These are phyloP conservation scores for Ceratosolen solmsi DNA, from an alignment of 1,140 invertebrate species.

Conservation along the genomic window DNA sequence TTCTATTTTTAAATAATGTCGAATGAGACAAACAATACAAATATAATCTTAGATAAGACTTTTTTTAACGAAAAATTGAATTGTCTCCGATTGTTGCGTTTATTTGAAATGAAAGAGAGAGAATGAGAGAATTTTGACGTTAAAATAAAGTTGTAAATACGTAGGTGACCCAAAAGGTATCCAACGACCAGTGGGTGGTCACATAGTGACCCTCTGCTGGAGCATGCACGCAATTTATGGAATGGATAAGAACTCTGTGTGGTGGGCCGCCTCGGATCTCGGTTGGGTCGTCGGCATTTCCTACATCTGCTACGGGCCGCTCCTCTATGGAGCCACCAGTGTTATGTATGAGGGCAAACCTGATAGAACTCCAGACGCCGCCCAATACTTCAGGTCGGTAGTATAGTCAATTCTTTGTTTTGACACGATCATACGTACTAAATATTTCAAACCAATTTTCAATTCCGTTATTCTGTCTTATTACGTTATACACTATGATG, in stretches of 20 bases:
- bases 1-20: too few relatives aligned
- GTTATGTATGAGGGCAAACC: slow-evolving; percentile 96
- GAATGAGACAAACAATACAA: too few relatives aligned
- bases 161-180: slow-evolving; percentile 87
- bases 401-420: too few relatives aligned
- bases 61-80: too few relatives aligned
- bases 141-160: background rate
- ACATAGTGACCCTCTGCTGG: slow-evolving; percentile 88
- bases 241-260: slow-evolving; percentile 85
- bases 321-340: slow-evolving; percentile 86
- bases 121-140: too few relatives aligned
- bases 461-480: too few relatives aligned
- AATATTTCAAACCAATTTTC: too few relatives aligned
- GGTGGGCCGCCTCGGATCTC: slow-evolving; percentile 93
- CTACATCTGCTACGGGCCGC: slow-evolving; percentile 93
- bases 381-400: slow-evolving; percentile 91
- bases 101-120: too few relatives aligned
- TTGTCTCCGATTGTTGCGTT: too few relatives aligned
- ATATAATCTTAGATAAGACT: too few relatives aligned
- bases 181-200: slow-evolving; percentile 88
- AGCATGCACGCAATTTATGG: slow-evolving; percentile 89
- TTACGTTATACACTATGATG: too few relatives aligned
- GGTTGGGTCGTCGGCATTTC: slow-evolving; percentile 97
- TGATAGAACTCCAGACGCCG: slow-evolving; percentile 91
- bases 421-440: too few relatives aligned